Evolutionary conservation across 2,888 invertebrate genomes (phyloP), one percentile per base, ranked within the genome.

Genomic region (Euproctis similis): DNA sequence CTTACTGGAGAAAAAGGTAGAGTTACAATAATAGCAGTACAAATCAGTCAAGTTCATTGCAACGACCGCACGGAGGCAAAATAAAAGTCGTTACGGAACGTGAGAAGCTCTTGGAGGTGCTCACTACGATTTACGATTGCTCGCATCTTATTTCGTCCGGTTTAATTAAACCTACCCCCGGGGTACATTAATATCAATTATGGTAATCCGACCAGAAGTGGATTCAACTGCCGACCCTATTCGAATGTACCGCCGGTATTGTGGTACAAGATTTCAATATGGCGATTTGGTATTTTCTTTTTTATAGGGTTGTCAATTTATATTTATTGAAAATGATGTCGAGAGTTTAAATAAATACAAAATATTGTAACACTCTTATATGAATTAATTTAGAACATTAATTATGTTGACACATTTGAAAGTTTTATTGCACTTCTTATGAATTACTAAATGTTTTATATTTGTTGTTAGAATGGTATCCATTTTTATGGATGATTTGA

Each of bases 131-230:
- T 70, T 67, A 67, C 61, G 65, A 59, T 48, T 54, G 39, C 47
- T 38, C 44, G 37, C 53, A 48, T 59, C 58, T 58, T 59, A 64
- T 65, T 69, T 69, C 59, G 70, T 64, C 66, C 59, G 53, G 60
- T 62, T 67, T 75, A 74, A 75, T 75, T 72, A 74, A 72, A 73
- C 67, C 68, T 66, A 65, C 60, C 64, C 59, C 47, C n/a, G n/a
- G n/a, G 57, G 62, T 64, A 68, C 75, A 71, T 75, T 73, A 66
- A 74, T 75, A 74, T 72, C 74, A 71, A 74, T 76, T 75, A 75
- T 74, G 68, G 68, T 75, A 73, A 75, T 75, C 70, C 69, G 30
- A 36, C 46, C 49, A 44, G 55, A n/a, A 65, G 65, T 58, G 63
- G 59, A 60, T 69, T 55, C 63, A 57, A 59, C 59, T 61, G 52